Base-by-base conservation (phyloP, 2,797 vertebrate species). In the Acanthurus leucopareius region DNA sequence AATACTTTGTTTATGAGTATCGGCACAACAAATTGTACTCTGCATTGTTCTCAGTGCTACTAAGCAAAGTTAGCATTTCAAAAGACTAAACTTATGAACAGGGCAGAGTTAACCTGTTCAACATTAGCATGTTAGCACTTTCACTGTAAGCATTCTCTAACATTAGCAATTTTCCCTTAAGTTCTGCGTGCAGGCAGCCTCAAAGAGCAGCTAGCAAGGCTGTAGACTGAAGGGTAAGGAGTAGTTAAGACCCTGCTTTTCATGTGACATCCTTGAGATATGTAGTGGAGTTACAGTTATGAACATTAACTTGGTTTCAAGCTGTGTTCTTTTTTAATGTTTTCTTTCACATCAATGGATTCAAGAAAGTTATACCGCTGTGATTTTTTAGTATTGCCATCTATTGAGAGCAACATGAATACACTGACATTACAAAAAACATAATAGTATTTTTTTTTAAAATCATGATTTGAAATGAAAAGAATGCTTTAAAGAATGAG, bases 361-460 rank as follows among this genome's bases (percentile, higher is more conserved):
- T 70, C 16, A 32, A 38, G 20, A 61, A 0, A 45, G 40, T 28
- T 8, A 38, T 9, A 22, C n/a, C 4, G 8, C 14, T 5, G 9
- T 14, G 20, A 17, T 17, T 17, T 49, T 53, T 72, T 42, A 0
- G 13, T 44, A 7, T n/a, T 53, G 28, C 6, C 22, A 20, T 42
- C 60, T 68, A 10, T 45, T 35, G 32, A 35, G 40, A 61, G 38
- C 8, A 69, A 16, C 51, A 22, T 32, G 28, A 60, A 25, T 62
- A 58, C 42, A 13, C 44, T 62, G 35, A 75, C 47, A 52, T 72
- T 72, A 68, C 15, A 63, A 68, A 63, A 70, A 57, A 44, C 19
- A 58, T 35, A 7, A 35, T 1, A 7, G 32, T 7, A 35, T 7
- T 35, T 35, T 35, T 35, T 35, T 35, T 32, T n/a, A n/a, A 32